Percentiles rank a stretch among this genome's conserved stretches.
phyloP scores from a whole-genome alignment of 1,140 invertebrate genomes.

The Apis dorsata region DNA sequence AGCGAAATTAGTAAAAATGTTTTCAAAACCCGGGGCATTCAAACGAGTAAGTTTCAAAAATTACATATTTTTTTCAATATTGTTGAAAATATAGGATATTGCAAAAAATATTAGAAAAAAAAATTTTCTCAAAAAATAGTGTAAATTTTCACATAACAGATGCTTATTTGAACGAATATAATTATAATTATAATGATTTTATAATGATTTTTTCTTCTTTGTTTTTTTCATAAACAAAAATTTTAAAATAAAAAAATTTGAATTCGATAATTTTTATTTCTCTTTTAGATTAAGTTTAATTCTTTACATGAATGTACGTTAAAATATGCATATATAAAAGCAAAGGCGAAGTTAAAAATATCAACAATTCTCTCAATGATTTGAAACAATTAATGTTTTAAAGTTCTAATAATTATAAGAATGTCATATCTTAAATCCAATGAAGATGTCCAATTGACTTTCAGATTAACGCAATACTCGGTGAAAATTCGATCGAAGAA shows the following conservation, averaged over 20 bases:
- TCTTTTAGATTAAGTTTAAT: background rate
- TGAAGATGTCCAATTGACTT: conserved; percentile 24
- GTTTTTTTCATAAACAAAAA: background rate
- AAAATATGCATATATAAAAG: background rate
- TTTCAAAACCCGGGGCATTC: conserved; percentile 78
- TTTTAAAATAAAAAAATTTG: background rate
- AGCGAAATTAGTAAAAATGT: conserved; percentile 77
- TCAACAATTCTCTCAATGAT: background rate
- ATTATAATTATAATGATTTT: too few species aligned
- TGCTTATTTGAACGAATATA: background rate
- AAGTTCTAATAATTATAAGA: background rate
- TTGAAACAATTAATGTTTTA: background rate
- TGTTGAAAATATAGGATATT: background rate
- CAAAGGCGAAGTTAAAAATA: conserved; percentile 5
- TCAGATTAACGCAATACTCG: conserved; percentile 76
- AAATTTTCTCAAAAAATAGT: background rate
- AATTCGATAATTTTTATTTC: background rate
- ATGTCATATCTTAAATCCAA: background rate
- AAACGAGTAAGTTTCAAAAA: conserved; percentile 68
- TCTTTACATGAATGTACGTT: background rate
- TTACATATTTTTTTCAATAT: background rate
- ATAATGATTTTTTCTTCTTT: background rate
- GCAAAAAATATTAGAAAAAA: background rate
- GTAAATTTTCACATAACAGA: background rate
- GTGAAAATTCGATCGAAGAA: conserved; percentile 74